Conservation (phyloP, 2,113 vertebrate species). For the Bos taurus region ARS-UCD2.0 NC_037331.1:52241501-52242000, state of each 20-base stretch:
- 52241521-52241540: background rate
- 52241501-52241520: background rate
- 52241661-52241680: background rate
- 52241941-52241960: background rate
- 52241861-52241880: background rate
- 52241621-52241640: background rate
- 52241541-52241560: background rate
- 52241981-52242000: background rate
- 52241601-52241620: background rate
- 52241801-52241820: background rate
- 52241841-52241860: background rate
- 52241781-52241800: background rate
- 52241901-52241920: background rate
- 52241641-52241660: background rate
- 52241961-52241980: background rate
- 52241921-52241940: background rate
- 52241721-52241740: background rate
- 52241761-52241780: background rate
- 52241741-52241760: background rate
- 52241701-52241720: background rate
- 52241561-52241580: background rate
- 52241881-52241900: background rate
- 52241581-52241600: background rate
- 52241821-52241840: background rate
- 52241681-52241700: background rate